Evolutionary conservation across 2,888 invertebrate species (phyloP).

Genomic region (Pachliopta kotzebuea): DNA sequence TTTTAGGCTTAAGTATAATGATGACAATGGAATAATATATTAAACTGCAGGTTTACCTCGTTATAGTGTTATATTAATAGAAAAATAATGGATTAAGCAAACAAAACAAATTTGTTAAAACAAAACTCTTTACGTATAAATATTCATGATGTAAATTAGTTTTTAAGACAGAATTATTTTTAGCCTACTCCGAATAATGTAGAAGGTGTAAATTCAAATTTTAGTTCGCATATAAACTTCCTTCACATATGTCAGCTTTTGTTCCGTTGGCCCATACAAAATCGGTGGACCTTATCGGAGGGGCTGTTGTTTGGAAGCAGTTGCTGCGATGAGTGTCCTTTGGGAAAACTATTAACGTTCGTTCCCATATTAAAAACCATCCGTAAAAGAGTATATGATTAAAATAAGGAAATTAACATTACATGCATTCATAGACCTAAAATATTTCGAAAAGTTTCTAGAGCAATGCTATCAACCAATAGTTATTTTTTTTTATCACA

Average conservation of each 20-base stretch:
- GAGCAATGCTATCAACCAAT: no score
- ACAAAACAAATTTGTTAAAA: no score
- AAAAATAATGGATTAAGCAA: no score
- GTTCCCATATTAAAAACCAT: constrained; percentile 13
- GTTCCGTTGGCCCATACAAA: constrained; percentile 10
- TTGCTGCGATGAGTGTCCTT: constrained; percentile 6
- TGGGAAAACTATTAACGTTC: constrained; percentile 20
- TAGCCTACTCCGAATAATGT: not conserved
- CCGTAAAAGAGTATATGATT: not conserved
- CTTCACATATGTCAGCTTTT: constrained; percentile 20
- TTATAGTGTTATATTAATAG: no score
- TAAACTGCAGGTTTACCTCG: no score
- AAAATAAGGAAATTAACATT: not conserved
- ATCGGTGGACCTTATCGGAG: constrained; percentile 21
- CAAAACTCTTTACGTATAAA: no score
- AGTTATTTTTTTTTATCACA: no score
- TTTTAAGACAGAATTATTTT: not conserved
- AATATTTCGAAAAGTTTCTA: no score
- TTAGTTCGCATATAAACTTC: not conserved
- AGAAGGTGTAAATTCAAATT: constrained; percentile 4
- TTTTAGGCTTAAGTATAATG: no score
- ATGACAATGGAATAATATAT: no score
- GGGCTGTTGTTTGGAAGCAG: constrained; percentile 19
- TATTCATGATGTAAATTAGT: no score
- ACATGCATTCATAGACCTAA: no score